These are phyloP conservation scores for Planiliza haematocheilus DNA, from an alignment of 2,113 vertebrate species.

Conservation along the genomic window DNA sequence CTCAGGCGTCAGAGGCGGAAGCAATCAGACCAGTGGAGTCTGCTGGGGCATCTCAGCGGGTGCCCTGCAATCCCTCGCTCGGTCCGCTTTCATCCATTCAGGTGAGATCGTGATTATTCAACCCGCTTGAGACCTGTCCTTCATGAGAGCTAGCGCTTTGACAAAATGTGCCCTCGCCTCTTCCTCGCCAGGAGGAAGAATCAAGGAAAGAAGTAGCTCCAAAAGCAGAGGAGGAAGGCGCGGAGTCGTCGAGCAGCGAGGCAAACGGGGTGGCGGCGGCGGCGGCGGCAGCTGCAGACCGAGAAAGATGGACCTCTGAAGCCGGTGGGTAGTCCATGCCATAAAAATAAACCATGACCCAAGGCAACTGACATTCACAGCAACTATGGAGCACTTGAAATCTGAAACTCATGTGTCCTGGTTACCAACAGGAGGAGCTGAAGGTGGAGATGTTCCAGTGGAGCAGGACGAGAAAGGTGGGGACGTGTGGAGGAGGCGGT, in stretches of 20 bases:
- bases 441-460: conserved; percentile 53
- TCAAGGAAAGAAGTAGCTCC: conserved; percentile 61
- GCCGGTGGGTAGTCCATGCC: conserved; percentile 31
- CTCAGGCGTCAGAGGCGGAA: conserved; percentile 16
- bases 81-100: conserved; percentile 80
- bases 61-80: conserved; percentile 67
- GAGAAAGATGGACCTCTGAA: conserved; percentile 70
- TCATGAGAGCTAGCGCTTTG: background rate
- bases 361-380: too few species aligned
- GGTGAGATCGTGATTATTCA: conserved; percentile 53
- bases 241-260: conserved; percentile 76
- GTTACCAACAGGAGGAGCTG: conserved; percentile 1
- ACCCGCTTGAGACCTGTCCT: too few species aligned
- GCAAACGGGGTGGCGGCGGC: conserved; percentile 78
- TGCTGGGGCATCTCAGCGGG: conserved; percentile 45
- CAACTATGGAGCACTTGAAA: too few species aligned
- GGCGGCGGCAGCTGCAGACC: background rate
- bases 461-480: conserved; percentile 72
- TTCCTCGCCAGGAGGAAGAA: conserved; percentile 67
- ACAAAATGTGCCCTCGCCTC: background rate
- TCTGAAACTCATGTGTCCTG: too few species aligned
- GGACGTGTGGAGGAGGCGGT: conserved; percentile 89
- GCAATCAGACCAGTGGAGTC: background rate
- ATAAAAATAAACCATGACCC: too few species aligned
- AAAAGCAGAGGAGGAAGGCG: conserved; percentile 76